These are phyloP conservation scores for Babyrousa celebensis DNA, from an alignment of 2,797 vertebrate species.

Conservation along the genomic window DNA sequence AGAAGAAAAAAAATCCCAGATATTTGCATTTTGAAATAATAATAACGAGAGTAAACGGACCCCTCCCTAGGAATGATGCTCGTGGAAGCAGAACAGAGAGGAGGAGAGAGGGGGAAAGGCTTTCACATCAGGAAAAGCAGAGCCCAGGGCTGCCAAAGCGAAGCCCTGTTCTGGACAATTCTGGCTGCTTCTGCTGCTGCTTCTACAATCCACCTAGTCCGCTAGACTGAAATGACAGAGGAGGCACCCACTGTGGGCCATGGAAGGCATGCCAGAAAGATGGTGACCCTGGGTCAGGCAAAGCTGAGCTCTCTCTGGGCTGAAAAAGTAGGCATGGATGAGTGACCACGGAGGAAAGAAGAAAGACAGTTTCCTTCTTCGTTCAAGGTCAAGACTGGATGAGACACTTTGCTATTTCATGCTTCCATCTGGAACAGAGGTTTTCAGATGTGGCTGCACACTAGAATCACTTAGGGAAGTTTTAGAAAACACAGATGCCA, in stretches of 20 bases:
- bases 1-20: neutral
- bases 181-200: neutral
- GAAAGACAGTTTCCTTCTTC: neutral
- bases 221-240: neutral
- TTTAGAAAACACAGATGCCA: neutral
- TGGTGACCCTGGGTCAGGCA: neutral
- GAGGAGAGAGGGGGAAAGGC: accelerated
- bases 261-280: neutral
- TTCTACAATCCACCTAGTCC: neutral
- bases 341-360: neutral
- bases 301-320: neutral
- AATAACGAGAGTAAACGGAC: neutral
- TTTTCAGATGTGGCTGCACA: neutral
- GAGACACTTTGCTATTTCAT: neutral
- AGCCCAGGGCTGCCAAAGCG: neutral
- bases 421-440: neutral
- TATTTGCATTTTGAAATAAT: neutral
- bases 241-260: neutral
- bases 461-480: neutral
- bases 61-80: neutral
- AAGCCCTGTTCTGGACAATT: neutral
- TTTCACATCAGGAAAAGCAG: neutral
- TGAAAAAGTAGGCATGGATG: neutral
- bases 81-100: accelerated
- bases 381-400: neutral